These are phyloP conservation scores for Corvus hawaiiensis DNA, from an alignment of 2,113 vertebrate genomes.

Conservation along the genomic window DNA sequence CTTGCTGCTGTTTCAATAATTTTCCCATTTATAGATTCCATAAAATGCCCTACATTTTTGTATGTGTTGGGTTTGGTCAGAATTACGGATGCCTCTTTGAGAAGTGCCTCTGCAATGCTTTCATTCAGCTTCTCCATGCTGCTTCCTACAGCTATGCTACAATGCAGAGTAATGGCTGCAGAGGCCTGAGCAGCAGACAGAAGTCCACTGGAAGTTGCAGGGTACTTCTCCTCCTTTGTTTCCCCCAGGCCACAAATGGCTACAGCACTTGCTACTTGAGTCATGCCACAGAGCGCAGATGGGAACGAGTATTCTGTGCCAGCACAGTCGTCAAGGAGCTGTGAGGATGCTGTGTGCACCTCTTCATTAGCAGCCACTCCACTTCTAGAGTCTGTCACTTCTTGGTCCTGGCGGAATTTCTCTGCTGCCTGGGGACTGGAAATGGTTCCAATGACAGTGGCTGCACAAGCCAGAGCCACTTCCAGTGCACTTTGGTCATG, in stretches of 20 bases:
- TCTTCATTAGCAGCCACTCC: neutral
- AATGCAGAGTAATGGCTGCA: conserved; percentile 73
- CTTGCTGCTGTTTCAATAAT: conserved; percentile 80
- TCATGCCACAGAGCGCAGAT: conserved; percentile 87
- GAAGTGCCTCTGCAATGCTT: conserved; percentile 82
- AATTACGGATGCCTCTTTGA: conserved; percentile 81
- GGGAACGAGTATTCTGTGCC: conserved; percentile 79
- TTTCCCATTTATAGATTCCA: conserved; percentile 82
- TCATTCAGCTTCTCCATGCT: conserved; percentile 78
- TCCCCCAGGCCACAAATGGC: conserved; percentile 84
- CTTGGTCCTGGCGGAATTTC: conserved; percentile 75
- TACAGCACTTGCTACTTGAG: conserved; percentile 87
- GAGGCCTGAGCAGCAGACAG: conserved; percentile 79
- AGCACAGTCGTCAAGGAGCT: neutral
- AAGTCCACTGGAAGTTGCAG: conserved; percentile 70
- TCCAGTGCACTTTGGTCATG: conserved; percentile 80
- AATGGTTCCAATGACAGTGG: conserved; percentile 90
- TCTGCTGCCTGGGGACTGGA: conserved; percentile 86
- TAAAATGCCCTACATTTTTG: conserved; percentile 78
- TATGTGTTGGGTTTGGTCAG: conserved; percentile 79
- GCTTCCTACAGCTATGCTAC: conserved; percentile 74
- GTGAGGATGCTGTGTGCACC: conserved; percentile 13
- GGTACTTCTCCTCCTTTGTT: conserved; percentile 51
- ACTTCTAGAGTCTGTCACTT: neutral
- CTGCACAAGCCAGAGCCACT: conserved; percentile 87